These are phyloP conservation scores for Trichopoda pennipes DNA, from an alignment of 2,888 invertebrate species.

Conservation along the genomic window DNA sequence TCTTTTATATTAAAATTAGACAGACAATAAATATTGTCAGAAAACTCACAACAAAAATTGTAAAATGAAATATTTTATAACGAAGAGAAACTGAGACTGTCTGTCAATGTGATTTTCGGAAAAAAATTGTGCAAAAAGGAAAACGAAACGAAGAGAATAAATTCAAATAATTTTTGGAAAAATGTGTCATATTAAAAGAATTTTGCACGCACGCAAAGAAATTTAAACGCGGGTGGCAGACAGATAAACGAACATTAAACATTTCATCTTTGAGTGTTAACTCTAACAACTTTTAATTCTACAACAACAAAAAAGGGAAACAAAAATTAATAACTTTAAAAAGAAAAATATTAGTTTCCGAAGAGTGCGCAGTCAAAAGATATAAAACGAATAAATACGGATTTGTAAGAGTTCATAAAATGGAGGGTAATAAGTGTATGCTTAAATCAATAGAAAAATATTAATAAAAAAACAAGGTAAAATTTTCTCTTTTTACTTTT, in stretches of 20 bases:
- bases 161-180: not conserved
- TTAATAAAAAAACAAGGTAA: conserved; percentile 9
- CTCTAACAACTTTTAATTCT: no score
- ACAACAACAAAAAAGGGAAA: no score
- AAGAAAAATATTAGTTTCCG: no score
- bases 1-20: not conserved
- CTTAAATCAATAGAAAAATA: not conserved
- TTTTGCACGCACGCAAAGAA: conserved; percentile 17
- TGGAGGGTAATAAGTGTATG: not conserved
- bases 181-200: conserved; percentile 18
- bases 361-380: no score
- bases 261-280: no score
- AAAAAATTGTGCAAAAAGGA: not conserved
- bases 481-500: not conserved
- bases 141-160: conserved; percentile 10
- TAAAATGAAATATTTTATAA: conserved; percentile 6
- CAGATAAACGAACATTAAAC: no score
- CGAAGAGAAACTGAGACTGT: no score
- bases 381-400: no score
- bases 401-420: not conserved
- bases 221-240: no score
- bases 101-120: not conserved
- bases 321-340: no score
- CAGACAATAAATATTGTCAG: conserved; percentile 24
- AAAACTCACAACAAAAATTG: conserved; percentile 2